Conservation (phyloP, 2,888 invertebrate species). For the Drosophila fulvimacula region DNA sequence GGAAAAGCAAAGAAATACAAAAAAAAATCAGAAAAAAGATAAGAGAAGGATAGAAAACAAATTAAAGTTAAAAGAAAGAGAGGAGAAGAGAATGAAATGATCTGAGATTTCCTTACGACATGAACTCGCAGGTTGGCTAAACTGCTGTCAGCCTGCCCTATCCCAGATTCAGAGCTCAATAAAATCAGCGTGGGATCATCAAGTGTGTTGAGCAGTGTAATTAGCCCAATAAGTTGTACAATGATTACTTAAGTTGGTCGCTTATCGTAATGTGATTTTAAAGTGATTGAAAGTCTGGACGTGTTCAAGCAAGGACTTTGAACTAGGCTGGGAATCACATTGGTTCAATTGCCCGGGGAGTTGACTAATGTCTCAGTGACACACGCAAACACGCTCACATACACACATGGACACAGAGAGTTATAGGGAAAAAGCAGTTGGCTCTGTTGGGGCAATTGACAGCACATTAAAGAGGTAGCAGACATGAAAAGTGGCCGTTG, state of each 20-base stretch:
- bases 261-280: slow-evolving; percentile 17
- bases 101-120: too few relatives aligned
- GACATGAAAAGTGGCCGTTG: slow-evolving; percentile 20
- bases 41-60: neutral
- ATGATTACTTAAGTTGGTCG: neutral
- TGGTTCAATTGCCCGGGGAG: neutral
- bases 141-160: too few relatives aligned
- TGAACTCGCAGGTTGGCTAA: too few relatives aligned
- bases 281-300: slow-evolving; percentile 4
- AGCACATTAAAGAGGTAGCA: neutral
- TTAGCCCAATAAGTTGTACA: neutral
- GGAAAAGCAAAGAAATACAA: too few relatives aligned
- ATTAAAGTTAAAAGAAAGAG: neutral
- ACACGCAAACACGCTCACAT: slow-evolving; percentile 10
- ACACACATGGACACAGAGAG: neutral
- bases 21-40: neutral
- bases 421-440: slow-evolving; percentile 1
- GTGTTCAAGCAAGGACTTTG: slow-evolving; percentile 17
- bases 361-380: slow-evolving; percentile 32
- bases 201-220: slow-evolving; percentile 6
- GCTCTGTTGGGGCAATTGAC: slow-evolving; percentile 11
- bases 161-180: neutral
- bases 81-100: neutral
- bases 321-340: slow-evolving; percentile 33
- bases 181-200: neutral